Evolutionary conservation across 2,797 vertebrate genomes (phyloP), one percentile per base, ranked within the genome.

Genomic region (Dendrocincla tyrannina): DNA sequence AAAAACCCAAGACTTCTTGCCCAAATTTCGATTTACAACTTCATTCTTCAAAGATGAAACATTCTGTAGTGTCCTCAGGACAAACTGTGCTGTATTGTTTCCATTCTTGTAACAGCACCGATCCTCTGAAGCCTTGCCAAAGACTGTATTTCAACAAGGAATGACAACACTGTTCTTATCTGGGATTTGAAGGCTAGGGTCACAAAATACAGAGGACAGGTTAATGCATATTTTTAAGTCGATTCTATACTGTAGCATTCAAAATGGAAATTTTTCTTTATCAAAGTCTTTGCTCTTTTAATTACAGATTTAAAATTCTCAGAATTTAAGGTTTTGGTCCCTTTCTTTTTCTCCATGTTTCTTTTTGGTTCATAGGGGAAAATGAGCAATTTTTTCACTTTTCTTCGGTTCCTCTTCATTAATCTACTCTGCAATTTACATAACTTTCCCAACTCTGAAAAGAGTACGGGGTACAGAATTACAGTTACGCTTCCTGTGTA

Each of bases 341-440:
- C 17, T 86, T 90, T 90, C 42, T 90, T 79, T 91, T 87, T 42
- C 25, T 92, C 24, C 3, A 4, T 62, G 42, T 80, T 94, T 91
- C 59, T 91, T 92, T 84, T 69, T 85, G 37, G 7, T 70, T 91
- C 0, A 0, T 42, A 70, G 22, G 32, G 62, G 41, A 91, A 95
- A 91, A 35, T 70, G 67, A 75, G 89, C 35, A 85, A 78, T 81
- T 83, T 73, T 90, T 91, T 78, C 33, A 20, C 73, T 91, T 91
- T 86, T 86, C 18, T 86, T 91, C 80, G 53, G 58, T 91, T 94
- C 62, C 85, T 93, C 42, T 88, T 95, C 39, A 69, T 90, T 88
- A 82, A 68, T 50, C 56, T 92, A 46, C 56, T 93, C 32, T 35
- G 41, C 75, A 83, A 83, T 80, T 82, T 90, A 41, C 13, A 28